Evolutionary conservation across 2,113 vertebrate species (phyloP).

Genomic region (Pteruthius melanotis): DNA sequence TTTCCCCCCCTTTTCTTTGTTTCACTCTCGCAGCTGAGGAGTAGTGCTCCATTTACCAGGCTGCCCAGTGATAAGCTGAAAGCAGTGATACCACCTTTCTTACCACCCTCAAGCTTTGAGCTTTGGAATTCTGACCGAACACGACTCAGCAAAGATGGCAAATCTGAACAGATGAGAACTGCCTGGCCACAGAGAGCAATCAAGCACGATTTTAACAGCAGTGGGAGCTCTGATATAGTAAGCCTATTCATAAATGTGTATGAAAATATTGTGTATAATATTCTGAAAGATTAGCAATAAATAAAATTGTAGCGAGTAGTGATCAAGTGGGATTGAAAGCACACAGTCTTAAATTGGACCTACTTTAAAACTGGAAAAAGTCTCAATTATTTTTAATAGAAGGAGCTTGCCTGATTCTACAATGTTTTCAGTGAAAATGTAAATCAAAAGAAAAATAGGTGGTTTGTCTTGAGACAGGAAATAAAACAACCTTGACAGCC

Average conservation of each 20-base stretch:
- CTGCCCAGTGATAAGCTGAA: conserved; percentile 95
- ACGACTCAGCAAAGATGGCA: conserved; percentile 77
- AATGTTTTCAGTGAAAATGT: not conserved
- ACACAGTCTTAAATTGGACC: not conserved
- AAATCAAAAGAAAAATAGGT: not conserved
- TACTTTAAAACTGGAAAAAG: not conserved
- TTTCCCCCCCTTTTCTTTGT: not conserved
- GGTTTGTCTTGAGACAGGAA: not conserved
- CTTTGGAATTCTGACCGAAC: conserved; percentile 91
- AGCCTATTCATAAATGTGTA: conserved; percentile 63
- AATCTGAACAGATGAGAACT: conserved; percentile 78
- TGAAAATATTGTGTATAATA: not conserved
- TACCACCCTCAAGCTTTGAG: conserved; percentile 95
- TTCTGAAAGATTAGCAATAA: not conserved
- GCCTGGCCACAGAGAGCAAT: conserved; percentile 80
- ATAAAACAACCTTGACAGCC: not conserved
- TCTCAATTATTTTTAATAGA: not conserved
- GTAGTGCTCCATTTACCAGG: conserved; percentile 88
- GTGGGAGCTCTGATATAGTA: conserved; percentile 86
- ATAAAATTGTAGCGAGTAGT: not conserved
- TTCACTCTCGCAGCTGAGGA: conserved; percentile 74
- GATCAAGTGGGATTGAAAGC: not conserved
- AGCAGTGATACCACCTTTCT: conserved; percentile 95
- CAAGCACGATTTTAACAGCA: conserved; percentile 79
- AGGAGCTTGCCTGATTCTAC: not conserved